Conservation (phyloP, 2,113 vertebrate genomes). For the Perognathus longimembris region DNA sequence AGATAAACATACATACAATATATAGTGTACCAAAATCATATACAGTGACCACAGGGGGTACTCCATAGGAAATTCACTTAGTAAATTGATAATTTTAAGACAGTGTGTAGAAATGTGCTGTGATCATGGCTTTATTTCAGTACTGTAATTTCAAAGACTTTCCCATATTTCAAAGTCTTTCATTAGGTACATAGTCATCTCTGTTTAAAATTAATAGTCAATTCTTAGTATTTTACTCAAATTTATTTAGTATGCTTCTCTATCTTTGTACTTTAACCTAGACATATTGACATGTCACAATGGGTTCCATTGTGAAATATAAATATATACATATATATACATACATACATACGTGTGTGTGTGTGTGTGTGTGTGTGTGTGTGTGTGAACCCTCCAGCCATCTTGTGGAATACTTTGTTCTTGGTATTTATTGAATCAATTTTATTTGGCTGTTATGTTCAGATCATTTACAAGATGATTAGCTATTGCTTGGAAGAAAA, state of each 20-base stretch:
- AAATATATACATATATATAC: too few species aligned
- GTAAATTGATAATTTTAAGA: too few species aligned
- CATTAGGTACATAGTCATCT: too few species aligned
- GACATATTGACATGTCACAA: background rate
- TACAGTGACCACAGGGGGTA: too few species aligned
- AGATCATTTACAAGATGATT: background rate
- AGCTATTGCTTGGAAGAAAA: too few species aligned
- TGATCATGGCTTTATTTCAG: background rate
- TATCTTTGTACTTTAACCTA: background rate
- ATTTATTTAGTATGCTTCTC: background rate
- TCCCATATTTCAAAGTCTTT: background rate
- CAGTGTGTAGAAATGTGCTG: too few species aligned
- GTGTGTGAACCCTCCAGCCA: too few species aligned
- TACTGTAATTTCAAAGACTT: too few species aligned
- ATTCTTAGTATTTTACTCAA: background rate
- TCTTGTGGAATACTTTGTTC: background rate
- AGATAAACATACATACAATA: too few species aligned
- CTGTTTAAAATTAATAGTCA: background rate
- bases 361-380: too few species aligned
- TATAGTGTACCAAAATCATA: too few species aligned
- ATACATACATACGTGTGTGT: background rate
- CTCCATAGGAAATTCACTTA: too few species aligned
- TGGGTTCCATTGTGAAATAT: background rate
- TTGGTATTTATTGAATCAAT: background rate
- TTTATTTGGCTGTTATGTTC: background rate